Percentiles rank a stretch among this genome's conserved stretches.
These are phyloP conservation scores for Agapornis canus DNA, from an alignment of 2,797 vertebrate species.

Conservation along the genomic window DNA sequence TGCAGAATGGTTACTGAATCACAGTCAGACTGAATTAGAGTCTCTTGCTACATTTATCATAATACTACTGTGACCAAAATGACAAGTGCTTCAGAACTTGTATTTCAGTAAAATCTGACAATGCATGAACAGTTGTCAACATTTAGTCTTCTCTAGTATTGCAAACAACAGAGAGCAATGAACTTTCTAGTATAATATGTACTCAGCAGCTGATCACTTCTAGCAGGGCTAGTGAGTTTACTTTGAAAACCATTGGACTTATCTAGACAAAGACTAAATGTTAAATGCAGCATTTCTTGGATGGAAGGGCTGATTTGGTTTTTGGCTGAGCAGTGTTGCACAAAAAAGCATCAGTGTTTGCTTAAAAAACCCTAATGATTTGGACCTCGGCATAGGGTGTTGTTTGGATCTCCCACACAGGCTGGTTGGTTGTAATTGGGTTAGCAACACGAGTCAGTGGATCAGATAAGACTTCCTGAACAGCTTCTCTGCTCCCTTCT, in stretches of 20 bases:
- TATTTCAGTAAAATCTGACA: slow-evolving; percentile 58
- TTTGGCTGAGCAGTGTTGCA: not conserved
- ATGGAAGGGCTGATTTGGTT: not conserved
- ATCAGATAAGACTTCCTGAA: not conserved
- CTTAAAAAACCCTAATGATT: not conserved
- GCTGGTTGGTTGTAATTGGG: accelerated
- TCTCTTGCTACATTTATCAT: slow-evolving; percentile 27
- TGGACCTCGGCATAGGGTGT: not conserved
- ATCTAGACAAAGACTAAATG: slow-evolving; percentile 53
- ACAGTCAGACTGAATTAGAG: slow-evolving; percentile 31
- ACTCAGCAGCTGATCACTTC: slow-evolving; percentile 39
- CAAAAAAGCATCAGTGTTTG: not conserved
- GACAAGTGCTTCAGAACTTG: slow-evolving; percentile 52
- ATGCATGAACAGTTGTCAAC: slow-evolving; percentile 47
- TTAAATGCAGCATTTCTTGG: slow-evolving; percentile 51
- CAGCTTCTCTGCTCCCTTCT: not conserved
- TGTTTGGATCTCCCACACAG: not conserved
- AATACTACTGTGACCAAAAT: slow-evolving; percentile 56
- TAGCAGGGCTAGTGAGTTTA: not conserved
- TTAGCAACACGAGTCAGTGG: accelerated
- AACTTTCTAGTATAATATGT: slow-evolving; percentile 35
- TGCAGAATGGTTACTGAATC: slow-evolving; percentile 46
- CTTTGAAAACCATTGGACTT: slow-evolving; percentile 40
- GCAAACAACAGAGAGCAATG: slow-evolving; percentile 34
- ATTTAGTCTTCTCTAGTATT: slow-evolving; percentile 42